Conservation (phyloP, 2,888 invertebrate genomes). For the Heteropelma amictum region DNA sequence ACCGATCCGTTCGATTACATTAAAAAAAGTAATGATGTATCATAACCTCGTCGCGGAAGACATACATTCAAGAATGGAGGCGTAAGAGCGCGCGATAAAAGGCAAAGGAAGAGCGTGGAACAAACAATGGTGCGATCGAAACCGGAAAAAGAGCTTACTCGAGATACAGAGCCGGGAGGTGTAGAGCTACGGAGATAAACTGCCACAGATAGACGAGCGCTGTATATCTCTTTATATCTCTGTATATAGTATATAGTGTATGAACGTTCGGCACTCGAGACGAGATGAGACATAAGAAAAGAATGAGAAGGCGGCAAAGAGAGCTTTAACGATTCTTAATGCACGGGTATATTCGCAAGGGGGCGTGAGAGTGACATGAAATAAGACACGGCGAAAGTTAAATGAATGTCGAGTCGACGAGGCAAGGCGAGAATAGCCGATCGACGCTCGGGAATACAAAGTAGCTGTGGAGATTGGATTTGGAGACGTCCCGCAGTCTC, state of each 20-base stretch:
- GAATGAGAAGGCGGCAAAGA: constrained; percentile 9
- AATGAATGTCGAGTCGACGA: constrained; percentile 60
- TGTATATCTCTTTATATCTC: background rate
- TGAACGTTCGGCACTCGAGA: constrained; percentile 8
- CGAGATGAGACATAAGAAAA: constrained; percentile 28
- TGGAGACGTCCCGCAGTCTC: constrained; percentile 53
- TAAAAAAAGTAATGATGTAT: no score
- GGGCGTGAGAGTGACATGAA: constrained; percentile 52
- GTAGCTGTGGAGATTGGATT: constrained; percentile 62
- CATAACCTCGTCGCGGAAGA: no score
- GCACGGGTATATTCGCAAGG: constrained; percentile 48
- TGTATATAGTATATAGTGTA: no score
- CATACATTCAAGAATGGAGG: no score
- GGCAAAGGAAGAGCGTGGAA: background rate
- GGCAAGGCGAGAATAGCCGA: constrained; percentile 58
- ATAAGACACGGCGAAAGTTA: constrained; percentile 60
- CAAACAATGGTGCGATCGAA: background rate
- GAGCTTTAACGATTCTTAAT: constrained; percentile 58
- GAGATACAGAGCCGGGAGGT: background rate
- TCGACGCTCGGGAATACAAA: constrained; percentile 60
- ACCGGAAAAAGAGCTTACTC: background rate
- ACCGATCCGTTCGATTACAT: no score
- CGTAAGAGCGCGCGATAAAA: no score
- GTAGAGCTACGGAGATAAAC: background rate
- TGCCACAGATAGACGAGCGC: constrained; percentile 2